A percentile compares a stretch with the other conserved stretches of the same genome.
phyloP scores from a whole-genome alignment of 2,888 invertebrate genomes.

The Noctua pronuba region DNA sequence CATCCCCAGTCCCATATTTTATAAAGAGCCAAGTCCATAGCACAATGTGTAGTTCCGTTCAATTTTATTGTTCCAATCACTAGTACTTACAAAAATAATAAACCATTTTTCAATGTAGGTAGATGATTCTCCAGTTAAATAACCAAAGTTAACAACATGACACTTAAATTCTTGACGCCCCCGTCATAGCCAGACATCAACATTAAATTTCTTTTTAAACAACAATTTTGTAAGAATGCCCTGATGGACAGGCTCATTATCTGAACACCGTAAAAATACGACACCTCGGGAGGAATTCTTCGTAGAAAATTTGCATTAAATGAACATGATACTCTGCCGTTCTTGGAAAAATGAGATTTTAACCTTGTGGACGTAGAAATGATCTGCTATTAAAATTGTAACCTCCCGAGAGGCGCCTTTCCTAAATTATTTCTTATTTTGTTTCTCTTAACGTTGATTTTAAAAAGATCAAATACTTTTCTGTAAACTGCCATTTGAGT shows the following conservation, averaged over 20 bases:
- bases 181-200: background rate
- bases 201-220: constrained; percentile 24
- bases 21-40: constrained; percentile 21
- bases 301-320: constrained; percentile 54
- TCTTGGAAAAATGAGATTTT: constrained; percentile 45
- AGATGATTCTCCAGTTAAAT: background rate
- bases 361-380: constrained; percentile 47
- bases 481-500: background rate
- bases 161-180: constrained; percentile 3
- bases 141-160: background rate
- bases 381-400: constrained; percentile 40
- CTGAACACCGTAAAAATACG: constrained; percentile 47
- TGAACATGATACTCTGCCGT: constrained; percentile 39
- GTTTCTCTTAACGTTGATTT: background rate
- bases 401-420: constrained; percentile 7
- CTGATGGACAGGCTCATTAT: constrained; percentile 54
- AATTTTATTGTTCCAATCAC: constrained; percentile 8
- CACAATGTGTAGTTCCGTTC: constrained; percentile 18
- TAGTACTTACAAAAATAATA: too few relatives aligned
- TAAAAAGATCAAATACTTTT: background rate
- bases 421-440: constrained; percentile 4
- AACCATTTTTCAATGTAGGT: background rate
- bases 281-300: constrained; percentile 41
- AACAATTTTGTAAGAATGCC: constrained; percentile 18
- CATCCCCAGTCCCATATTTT: constrained; percentile 23